Conservation (phyloP, 2,113 vertebrate genomes). For the Mystacornis crossleyi region DNA sequence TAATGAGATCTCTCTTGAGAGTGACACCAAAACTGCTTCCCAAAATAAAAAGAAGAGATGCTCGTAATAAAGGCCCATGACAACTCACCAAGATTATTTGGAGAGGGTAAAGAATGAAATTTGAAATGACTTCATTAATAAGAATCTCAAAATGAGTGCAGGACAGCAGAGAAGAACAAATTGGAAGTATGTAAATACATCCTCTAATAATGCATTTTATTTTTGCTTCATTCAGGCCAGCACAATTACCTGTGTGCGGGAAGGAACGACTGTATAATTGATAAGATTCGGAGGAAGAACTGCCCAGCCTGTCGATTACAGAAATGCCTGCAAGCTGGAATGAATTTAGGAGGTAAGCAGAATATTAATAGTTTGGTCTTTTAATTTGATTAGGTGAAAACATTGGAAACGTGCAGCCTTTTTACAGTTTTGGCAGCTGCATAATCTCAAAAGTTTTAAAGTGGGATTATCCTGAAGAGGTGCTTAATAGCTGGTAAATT, state of each 20-base stretch:
- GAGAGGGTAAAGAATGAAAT: background rate
- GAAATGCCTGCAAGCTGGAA: slow-evolving; percentile 99
- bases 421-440: slow-evolving; percentile 22
- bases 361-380: slow-evolving; percentile 8
- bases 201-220: slow-evolving; percentile 20
- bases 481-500: slow-evolving; percentile 37
- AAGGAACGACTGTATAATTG: slow-evolving; percentile 98
- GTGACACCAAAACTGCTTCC: background rate
- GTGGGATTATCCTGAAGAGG: slow-evolving; percentile 16
- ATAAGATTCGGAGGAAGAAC: slow-evolving; percentile 99
- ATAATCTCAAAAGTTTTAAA: slow-evolving; percentile 7
- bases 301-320: slow-evolving; percentile 98
- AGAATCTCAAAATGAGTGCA: background rate
- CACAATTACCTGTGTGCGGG: slow-evolving; percentile 99
- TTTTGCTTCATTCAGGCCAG: slow-evolving; percentile 85
- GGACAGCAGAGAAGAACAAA: background rate
- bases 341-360: slow-evolving; percentile 97
- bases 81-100: background rate
- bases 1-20: background rate
- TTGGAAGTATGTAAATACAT: background rate
- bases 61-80: background rate
- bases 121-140: background rate
- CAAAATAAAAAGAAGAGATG: background rate
- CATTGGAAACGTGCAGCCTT: background rate
- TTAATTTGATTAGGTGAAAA: slow-evolving; percentile 45